Evolutionary conservation across 2,113 vertebrate genomes (phyloP).

Genomic region (Siniperca knerii): DNA sequence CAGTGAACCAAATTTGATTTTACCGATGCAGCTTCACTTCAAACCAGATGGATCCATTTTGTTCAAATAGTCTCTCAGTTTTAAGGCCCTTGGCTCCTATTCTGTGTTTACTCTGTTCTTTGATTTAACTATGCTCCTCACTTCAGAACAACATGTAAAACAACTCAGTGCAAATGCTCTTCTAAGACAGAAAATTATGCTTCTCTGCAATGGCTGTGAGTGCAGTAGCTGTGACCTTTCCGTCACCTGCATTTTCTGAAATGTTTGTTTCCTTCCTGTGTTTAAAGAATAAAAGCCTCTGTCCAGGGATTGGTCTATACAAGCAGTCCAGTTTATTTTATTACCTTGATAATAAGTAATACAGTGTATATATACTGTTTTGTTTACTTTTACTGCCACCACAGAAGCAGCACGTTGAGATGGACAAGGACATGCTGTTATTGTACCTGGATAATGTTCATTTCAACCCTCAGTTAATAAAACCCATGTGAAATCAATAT

Average conservation of each 20-base stretch:
- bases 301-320: too few relatives aligned
- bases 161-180: background rate
- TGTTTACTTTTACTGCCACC: too few relatives aligned
- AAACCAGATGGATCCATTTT: constrained; percentile 6
- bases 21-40: background rate
- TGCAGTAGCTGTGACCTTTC: background rate
- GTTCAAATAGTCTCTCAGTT: background rate
- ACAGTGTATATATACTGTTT: too few relatives aligned
- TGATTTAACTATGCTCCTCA: background rate
- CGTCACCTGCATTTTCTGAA: too few relatives aligned
- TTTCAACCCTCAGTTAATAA: background rate
- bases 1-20: background rate
- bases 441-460: background rate
- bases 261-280: too few relatives aligned
- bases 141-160: background rate
- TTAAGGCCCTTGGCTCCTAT: background rate
- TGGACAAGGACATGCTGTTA: background rate
- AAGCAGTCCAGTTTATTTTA: too few relatives aligned
- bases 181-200: background rate
- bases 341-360: too few relatives aligned
- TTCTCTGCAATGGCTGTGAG: background rate
- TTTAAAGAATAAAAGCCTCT: too few relatives aligned
- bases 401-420: background rate
- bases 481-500: background rate
- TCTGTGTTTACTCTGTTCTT: constrained; percentile 11